These are phyloP conservation scores for Antennarius maculatus DNA, from an alignment of 2,797 vertebrate species.

Conservation along the genomic window DNA sequence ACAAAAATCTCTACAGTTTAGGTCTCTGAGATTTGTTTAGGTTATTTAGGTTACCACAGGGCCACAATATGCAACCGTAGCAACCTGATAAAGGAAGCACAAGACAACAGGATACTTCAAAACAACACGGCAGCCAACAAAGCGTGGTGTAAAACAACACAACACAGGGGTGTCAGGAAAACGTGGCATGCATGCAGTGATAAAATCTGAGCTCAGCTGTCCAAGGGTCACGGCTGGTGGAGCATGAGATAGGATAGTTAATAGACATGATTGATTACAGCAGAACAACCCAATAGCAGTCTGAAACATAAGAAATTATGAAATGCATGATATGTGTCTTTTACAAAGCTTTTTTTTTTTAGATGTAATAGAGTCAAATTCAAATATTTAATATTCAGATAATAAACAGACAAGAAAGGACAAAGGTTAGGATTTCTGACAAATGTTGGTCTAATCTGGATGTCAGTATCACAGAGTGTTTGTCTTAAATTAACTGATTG, in stretches of 20 bases:
- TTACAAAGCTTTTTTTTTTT: constrained; percentile 42
- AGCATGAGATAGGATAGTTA: constrained; percentile 74
- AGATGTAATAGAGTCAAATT: constrained; percentile 37
- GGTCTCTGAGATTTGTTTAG: constrained; percentile 32
- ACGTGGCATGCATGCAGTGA: constrained; percentile 58
- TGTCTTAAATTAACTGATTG: constrained; percentile 62
- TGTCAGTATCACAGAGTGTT: constrained; percentile 62
- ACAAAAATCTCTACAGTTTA: constrained; percentile 19
- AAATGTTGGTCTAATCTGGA: constrained; percentile 69
- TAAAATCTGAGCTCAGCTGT: constrained; percentile 80
- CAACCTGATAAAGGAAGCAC: constrained; percentile 60
- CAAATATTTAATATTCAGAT: constrained; percentile 59
- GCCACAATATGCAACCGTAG: constrained; percentile 47
- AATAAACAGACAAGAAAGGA: constrained; percentile 52
- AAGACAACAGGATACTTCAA: constrained; percentile 53
- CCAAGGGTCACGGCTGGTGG: constrained; percentile 74
- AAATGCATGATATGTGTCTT: constrained; percentile 65
- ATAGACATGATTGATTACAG: constrained; percentile 81
- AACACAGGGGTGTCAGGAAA: constrained; percentile 64
- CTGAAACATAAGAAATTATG: constrained; percentile 71
- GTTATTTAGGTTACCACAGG: constrained; percentile 50
- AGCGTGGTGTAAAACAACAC: constrained; percentile 50
- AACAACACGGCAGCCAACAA: constrained; percentile 53
- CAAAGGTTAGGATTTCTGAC: constrained; percentile 72
- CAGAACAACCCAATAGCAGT: constrained; percentile 41